Conservation (phyloP, 2,888 invertebrate species). For the Tipula vernalis region DNA sequence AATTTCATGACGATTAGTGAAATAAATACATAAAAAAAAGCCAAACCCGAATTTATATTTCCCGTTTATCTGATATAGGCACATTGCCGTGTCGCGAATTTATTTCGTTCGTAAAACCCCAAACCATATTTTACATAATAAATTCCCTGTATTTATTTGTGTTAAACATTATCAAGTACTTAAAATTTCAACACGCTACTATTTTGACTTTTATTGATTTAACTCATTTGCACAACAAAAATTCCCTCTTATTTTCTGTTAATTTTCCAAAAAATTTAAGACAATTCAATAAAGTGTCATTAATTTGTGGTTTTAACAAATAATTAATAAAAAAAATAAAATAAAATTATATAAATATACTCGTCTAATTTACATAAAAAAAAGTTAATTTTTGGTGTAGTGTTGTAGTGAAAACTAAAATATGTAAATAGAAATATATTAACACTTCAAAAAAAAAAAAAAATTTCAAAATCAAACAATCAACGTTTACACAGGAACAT, state of each 20-base stretch:
- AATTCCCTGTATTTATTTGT: neutral
- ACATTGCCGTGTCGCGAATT: neutral
- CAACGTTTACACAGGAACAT: neutral
- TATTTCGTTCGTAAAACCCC: neutral
- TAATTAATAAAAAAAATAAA: neutral
- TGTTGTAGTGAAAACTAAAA: neutral
- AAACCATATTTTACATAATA: neutral
- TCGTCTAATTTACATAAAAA: neutral
- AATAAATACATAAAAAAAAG: neutral
- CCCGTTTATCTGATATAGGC: neutral
- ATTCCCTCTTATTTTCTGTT: neutral
- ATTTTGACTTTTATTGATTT: neutral
- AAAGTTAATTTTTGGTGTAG: neutral
- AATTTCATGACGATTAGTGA: neutral
- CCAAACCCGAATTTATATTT: neutral
- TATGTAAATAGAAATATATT: neutral
- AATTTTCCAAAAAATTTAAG: neutral
- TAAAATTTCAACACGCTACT: neutral
- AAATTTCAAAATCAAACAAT: neutral
- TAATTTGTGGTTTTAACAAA: conserved; percentile 4
- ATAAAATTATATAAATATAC: neutral
- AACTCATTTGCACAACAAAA: neutral
- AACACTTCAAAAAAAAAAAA: neutral
- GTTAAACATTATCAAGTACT: neutral
- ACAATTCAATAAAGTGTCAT: neutral